These are phyloP conservation scores for Temnothorax nylanderi DNA, from an alignment of 1,140 invertebrate species.

Conservation along the genomic window DNA sequence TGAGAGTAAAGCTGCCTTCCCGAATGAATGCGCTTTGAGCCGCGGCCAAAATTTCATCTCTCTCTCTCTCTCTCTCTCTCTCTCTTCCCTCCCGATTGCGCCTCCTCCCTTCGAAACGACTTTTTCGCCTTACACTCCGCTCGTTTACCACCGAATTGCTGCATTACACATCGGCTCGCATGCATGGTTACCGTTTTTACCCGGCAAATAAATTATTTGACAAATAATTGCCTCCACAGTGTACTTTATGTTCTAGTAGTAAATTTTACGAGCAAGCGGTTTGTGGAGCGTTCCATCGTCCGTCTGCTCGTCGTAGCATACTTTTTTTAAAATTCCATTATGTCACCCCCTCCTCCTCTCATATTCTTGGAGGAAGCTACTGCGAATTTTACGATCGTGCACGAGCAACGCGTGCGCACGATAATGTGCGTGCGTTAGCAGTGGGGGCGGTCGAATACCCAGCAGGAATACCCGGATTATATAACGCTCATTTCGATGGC, in stretches of 20 bases:
- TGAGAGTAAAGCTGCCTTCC: conserved; percentile 57
- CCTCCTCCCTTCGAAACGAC: neutral
- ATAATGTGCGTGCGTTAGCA: conserved; percentile 20
- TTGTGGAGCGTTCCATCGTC: neutral
- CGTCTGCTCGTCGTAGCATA: conserved; percentile 16
- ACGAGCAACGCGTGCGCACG: conserved; percentile 54
- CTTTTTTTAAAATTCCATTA: conserved; percentile 70
- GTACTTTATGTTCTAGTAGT: conserved; percentile 64
- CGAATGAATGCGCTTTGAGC: conserved; percentile 72
- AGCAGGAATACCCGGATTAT: conserved; percentile 70
- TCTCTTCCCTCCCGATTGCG: neutral
- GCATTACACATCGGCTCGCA: conserved; percentile 61
- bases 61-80: too few species aligned
- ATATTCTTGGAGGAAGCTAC: conserved; percentile 26
- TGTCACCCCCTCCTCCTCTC: conserved; percentile 16
- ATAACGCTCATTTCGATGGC: conserved; percentile 76
- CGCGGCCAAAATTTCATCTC: conserved; percentile 66
- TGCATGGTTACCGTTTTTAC: conserved; percentile 43
- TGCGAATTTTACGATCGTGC: conserved; percentile 62
- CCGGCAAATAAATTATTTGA: conserved; percentile 70
- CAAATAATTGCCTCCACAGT: conserved; percentile 68
- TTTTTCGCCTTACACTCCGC: conserved; percentile 53
- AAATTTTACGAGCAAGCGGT: conserved; percentile 65
- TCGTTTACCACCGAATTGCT: conserved; percentile 72
- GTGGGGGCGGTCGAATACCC: neutral